Percentiles rank a stretch among this genome's conserved stretches.
These are phyloP conservation scores for Xiphorhynchus elegans DNA, from an alignment of 2,113 vertebrate genomes.

Conservation along the genomic window DNA sequence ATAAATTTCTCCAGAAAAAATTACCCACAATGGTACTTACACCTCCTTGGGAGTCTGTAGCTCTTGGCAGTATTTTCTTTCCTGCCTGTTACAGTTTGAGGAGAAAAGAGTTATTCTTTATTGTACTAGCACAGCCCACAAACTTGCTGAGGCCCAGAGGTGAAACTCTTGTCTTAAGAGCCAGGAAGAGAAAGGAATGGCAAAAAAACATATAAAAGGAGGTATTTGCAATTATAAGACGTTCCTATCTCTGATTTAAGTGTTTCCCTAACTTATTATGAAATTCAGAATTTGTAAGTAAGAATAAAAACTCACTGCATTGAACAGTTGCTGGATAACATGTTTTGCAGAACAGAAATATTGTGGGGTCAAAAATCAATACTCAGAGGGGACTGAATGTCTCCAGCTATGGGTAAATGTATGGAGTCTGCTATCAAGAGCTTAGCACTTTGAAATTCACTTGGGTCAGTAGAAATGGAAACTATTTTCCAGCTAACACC, in stretches of 20 bases:
- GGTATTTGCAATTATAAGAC: background rate
- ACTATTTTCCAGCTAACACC: background rate
- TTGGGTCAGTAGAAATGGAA: background rate
- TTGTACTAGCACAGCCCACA: background rate
- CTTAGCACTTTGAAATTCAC: background rate
- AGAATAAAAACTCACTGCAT: background rate
- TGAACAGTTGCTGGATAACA: background rate
- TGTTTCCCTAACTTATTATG: background rate
- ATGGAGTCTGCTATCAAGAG: background rate
- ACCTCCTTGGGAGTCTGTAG: background rate
- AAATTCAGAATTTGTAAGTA: background rate
- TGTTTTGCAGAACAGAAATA: background rate
- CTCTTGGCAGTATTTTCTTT: constrained; percentile 39
- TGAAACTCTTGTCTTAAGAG: background rate
- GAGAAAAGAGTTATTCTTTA: background rate
- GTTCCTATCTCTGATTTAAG: background rate
- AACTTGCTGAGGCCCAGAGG: background rate
- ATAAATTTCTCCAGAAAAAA: background rate
- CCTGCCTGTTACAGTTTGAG: background rate
- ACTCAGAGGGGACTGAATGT: background rate
- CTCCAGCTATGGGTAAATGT: background rate
- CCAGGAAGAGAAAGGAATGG: background rate
- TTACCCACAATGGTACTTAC: background rate
- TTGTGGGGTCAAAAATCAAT: background rate
- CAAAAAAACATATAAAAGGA: background rate